These are phyloP conservation scores for Xylocampa areola DNA, from an alignment of 2,888 invertebrate genomes.

Conservation along the genomic window DNA sequence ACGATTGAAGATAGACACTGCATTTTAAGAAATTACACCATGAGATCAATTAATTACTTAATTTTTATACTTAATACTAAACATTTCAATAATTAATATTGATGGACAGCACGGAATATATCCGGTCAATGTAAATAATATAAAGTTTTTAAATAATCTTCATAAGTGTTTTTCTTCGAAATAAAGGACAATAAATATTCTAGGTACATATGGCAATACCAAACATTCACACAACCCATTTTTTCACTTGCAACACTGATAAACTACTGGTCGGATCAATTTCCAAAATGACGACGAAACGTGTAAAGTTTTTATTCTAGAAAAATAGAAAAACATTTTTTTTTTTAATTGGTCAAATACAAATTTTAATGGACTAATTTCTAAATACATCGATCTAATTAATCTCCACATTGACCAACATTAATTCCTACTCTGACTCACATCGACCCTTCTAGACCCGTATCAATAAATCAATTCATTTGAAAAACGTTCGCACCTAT, in stretches of 20 bases:
- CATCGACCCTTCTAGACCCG: too few species aligned
- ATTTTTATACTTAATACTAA: constrained; percentile 22
- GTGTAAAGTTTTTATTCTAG: constrained; percentile 67
- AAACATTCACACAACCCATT: constrained; percentile 63
- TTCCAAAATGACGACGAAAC: constrained; percentile 65
- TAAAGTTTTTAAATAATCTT: neutral
- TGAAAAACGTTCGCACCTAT: too few species aligned
- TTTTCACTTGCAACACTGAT: constrained; percentile 58
- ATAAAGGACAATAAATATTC: constrained; percentile 8
- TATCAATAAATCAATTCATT: too few species aligned
- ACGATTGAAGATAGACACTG: constrained; percentile 9
- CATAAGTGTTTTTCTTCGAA: neutral
- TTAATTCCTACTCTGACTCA: neutral
- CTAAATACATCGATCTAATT: constrained; percentile 18
- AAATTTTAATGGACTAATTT: constrained; percentile 31
- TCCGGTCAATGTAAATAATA: constrained; percentile 19
- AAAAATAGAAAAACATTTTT: constrained; percentile 77
- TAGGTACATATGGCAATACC: constrained; percentile 55
- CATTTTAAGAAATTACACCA: constrained; percentile 21
- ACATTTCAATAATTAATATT: constrained; percentile 40
- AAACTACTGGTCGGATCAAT: constrained; percentile 66
- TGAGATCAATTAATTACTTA: constrained; percentile 36
- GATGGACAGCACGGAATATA: constrained; percentile 33
- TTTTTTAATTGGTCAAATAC: constrained; percentile 64
- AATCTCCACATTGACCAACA: constrained; percentile 29